Base-by-base conservation (phyloP, 2,797 vertebrate species). In the Chelon auratus region DNA sequence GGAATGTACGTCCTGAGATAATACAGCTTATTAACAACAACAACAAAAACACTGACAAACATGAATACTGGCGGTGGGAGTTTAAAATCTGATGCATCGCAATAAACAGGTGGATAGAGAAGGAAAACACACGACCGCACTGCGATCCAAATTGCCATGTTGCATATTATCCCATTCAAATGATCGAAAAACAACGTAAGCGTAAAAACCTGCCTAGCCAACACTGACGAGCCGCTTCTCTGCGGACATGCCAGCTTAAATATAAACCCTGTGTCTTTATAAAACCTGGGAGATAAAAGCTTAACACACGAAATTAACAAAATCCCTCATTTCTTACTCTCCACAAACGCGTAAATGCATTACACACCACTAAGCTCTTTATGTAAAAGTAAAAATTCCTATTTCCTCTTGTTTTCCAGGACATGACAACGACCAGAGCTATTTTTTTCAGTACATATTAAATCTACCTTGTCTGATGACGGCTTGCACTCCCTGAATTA, bases 21-120 rank as follows among this genome's bases (percentile, higher is more conserved):
- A 81, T 56, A 37, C 56, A 78, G 62, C 36, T 47, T 67, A 42
- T 40, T 33, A 33, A 33, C 30, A 3, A 33, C 36, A 42, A 55
- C 36, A 80, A 69, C 86, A 73, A 88, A 88, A 87, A 72, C 72
- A n/a, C 24, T 18, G 15, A 22, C 24, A 65, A 55, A 24, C 33
- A 24, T 9, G n/a, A 15, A 48, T 9, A 0, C 33, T 7, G 59
- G 33, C 15, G 60, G 33, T 37, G 75, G 18, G 47, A 61, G 40
- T 50, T 76, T 15, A 20, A 74, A 58, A 45, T 56, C 66, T 68
- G 62, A 62, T 73, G 56, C 58, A 60, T 55, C 7, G 8, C 1
- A 18, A 61, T 30, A 54, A 52, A 54, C n/a, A 42, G 3, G 17
- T n/a, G 17, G 2, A 36, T 17, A 24, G 4, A 37, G 8, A 39